These are phyloP conservation scores for Agrenia bidenticulata DNA, from an alignment of 2,888 invertebrate species.

Conservation along the genomic window DNA sequence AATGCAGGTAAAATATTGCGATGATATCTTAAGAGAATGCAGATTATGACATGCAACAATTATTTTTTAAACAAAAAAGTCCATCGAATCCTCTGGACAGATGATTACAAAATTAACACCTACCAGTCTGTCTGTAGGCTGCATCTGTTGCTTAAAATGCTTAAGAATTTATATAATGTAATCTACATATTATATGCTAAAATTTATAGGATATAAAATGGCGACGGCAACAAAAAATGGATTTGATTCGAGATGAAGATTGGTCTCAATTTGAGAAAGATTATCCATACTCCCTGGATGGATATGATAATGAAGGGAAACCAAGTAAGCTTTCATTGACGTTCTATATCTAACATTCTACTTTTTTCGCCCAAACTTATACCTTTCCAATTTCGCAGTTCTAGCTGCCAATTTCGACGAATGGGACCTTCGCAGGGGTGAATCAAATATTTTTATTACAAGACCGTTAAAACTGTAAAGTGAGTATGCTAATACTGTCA, in stretches of 20 bases:
- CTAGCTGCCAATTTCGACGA: constrained; percentile 1
- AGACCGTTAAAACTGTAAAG: neutral
- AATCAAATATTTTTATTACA: neutral
- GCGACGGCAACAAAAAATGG: constrained; percentile 8
- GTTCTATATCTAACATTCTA: neutral
- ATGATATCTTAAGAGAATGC: too few relatives aligned
- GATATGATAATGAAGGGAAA: constrained; percentile 13
- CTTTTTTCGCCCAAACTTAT: neutral
- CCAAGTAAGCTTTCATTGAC: neutral
- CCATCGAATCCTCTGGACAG: too few relatives aligned
- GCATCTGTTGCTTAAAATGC: too few relatives aligned
- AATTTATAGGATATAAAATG: constrained; percentile 9
- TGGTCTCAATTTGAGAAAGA: constrained; percentile 9
- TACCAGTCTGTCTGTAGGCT: too few relatives aligned
- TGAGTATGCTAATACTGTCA: too few relatives aligned
- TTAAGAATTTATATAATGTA: too few relatives aligned
- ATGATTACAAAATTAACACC: too few relatives aligned
- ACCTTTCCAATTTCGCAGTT: neutral
- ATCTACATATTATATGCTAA: neutral
- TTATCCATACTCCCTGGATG: neutral
- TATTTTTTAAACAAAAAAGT: too few relatives aligned
- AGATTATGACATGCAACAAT: too few relatives aligned
- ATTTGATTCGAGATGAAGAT: constrained; percentile 9
- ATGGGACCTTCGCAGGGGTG: constrained; percentile 2
- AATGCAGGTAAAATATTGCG: neutral